Base-by-base conservation (phyloP, 2,797 vertebrate genomes). In the Furcifer pardalis region DNA sequence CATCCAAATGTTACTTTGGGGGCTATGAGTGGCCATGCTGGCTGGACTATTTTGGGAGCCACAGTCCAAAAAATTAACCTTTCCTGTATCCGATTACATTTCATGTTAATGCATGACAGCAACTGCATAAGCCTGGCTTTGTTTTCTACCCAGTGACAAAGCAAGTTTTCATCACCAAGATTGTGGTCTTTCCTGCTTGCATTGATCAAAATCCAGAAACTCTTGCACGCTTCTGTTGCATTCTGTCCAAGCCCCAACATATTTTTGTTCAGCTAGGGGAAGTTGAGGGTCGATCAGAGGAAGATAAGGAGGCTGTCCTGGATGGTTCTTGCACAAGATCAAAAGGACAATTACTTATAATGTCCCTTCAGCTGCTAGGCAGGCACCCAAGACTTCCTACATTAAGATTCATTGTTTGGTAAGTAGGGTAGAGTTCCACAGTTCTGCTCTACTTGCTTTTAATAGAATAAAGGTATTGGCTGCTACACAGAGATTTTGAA, bases 391-490 rank as follows among this genome's bases (percentile, higher is more conserved):
- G 25, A 68, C 60, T 56, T 68, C 62, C 73, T 83, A 25, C 73
- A 68, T 68, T 83, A 66, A 68, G 27, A 35, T 68, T 42, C 63
- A 77, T 77, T 68, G 74, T 77, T 13, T 72, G 42, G 13, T 40
- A 76, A 68, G 25, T 56, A 74, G 35, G n/a, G 30, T n/a, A 68
- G 35, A 66, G 27, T 42, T 83, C 42, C 44, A 13, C 40, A 52
- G 82, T 32, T 83, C 65, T 68, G 46, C 74, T 77, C 37, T 40
- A 17, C 27, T 83, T 66, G 46, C 27, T 83, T 83, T 17, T 32
- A 59, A 59, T 13, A 83, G 46, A 68, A 25, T 32, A 83, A 56
- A 25, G 4, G 3, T 52, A 77, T n/a, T 23, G 35, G 21, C 30
- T 68, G 27, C 46, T n/a, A 37, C 63, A n/a, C n/a, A 49, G 32